phyloP scores from a whole-genome alignment of 1,140 invertebrate genomes.

The Pseudomyrmex dendroicus region DNA sequence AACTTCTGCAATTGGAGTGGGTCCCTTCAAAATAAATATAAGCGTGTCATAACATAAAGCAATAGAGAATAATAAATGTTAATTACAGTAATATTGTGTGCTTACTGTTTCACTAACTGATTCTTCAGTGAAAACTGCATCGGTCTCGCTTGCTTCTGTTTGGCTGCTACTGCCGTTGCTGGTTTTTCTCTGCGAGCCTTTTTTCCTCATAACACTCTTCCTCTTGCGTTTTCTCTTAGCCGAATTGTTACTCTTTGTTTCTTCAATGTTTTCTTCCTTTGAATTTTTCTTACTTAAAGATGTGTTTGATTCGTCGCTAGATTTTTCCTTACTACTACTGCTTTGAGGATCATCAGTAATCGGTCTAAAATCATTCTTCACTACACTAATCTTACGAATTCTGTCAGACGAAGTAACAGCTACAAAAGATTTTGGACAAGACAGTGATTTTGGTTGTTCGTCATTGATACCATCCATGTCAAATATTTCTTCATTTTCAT shows the following conservation, averaged over 20 bases:
- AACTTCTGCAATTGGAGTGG: conserved; percentile 74
- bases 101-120: conserved; percentile 75
- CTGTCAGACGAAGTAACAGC: conserved; percentile 81
- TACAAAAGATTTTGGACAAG: conserved; percentile 81
- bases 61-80: not conserved
- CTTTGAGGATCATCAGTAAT: conserved; percentile 81
- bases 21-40: conserved; percentile 73
- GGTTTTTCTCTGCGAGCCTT: conserved; percentile 89
- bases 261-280: conserved; percentile 79
- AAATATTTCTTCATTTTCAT: conserved; percentile 87
- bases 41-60: not conserved
- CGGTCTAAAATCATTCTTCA: conserved; percentile 87
- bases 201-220: conserved; percentile 92
- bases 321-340: conserved; percentile 75
- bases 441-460: conserved; percentile 66
- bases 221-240: conserved; percentile 91
- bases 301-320: conserved; percentile 75
- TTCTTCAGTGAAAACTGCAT: conserved; percentile 68
- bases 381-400: conserved; percentile 83
- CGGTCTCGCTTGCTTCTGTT: conserved; percentile 80
- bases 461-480: conserved; percentile 89
- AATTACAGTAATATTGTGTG: conserved; percentile 4
- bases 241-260: conserved; percentile 76
- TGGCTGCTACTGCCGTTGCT: conserved; percentile 84
- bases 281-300: conserved; percentile 76